A percentile compares a stretch with the other conserved stretches of the same genome.
These are phyloP conservation scores for Struthio camelus DNA, from an alignment of 2,113 vertebrate genomes.

Conservation along the genomic window DNA sequence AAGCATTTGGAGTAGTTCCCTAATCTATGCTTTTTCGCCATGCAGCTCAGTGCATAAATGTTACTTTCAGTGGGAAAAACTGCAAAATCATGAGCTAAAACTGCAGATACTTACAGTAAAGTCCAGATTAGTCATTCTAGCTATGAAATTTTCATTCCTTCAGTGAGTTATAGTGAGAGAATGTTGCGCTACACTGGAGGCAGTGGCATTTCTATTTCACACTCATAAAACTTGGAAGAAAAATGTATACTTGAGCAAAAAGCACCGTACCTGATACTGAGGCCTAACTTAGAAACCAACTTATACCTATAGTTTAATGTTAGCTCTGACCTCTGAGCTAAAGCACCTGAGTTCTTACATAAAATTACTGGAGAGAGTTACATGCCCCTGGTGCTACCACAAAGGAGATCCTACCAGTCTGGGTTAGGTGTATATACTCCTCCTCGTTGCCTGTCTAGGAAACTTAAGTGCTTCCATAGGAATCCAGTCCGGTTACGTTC, in stretches of 20 bases:
- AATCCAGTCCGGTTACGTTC: background rate
- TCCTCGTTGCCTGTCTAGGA: background rate
- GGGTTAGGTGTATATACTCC: background rate
- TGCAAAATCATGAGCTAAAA: constrained; percentile 15
- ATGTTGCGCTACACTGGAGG: background rate
- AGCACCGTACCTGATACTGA: background rate
- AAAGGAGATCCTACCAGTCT: background rate
- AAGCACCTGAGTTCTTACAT: background rate
- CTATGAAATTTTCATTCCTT: constrained; percentile 10
- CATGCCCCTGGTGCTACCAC: background rate
- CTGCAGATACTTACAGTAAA: background rate
- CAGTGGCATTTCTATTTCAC: background rate
- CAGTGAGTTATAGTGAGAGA: background rate
- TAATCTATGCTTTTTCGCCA: background rate
- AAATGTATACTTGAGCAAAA: background rate
- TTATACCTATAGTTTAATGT: background rate
- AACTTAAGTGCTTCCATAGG: background rate
- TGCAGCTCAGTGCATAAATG: constrained; percentile 26
- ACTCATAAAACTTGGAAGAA: background rate
- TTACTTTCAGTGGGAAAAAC: background rate
- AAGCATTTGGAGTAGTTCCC: constrained; percentile 55
- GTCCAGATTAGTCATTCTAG: background rate
- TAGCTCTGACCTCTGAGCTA: background rate
- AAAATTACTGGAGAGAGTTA: background rate
- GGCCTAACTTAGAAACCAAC: background rate